Conservation (phyloP, 2,888 invertebrate species). For the Cryptus viduatorius region DNA sequence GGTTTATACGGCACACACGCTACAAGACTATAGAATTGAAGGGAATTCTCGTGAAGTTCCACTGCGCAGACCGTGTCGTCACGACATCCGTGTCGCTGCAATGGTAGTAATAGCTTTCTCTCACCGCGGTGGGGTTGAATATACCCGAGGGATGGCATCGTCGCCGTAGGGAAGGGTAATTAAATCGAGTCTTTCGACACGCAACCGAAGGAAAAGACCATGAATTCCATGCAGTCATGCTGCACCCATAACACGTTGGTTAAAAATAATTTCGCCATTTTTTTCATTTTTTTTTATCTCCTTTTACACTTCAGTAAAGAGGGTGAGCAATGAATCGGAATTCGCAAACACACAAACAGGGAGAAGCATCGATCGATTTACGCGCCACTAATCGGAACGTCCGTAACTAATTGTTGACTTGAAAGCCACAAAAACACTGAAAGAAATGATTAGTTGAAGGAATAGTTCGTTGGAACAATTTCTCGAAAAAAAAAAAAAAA, state of each 20-base stretch:
- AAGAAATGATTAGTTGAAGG: no score
- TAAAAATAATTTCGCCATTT: constrained; percentile 9
- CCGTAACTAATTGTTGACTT: no score
- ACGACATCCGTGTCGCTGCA: constrained; percentile 57
- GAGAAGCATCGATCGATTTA: no score
- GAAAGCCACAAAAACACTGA: no score
- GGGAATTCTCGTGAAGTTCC: constrained; percentile 53
- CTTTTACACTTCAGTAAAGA: background rate
- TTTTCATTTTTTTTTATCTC: background rate
- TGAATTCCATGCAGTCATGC: constrained; percentile 46
- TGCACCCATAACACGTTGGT: constrained; percentile 48
- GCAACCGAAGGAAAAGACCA: constrained; percentile 47
- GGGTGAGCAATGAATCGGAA: constrained; percentile 7
- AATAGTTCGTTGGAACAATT: no score
- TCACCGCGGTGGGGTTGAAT: constrained; percentile 39
- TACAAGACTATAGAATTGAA: constrained; percentile 46
- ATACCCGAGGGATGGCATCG: constrained; percentile 63
- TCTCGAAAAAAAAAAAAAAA: no score
- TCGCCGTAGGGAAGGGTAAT: constrained; percentile 67
- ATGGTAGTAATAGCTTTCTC: constrained; percentile 33
- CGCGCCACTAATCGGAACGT: no score
- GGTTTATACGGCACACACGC: constrained; percentile 24
- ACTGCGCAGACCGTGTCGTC: constrained; percentile 28
- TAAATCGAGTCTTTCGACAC: constrained; percentile 68
- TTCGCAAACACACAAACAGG: no score